Conservation (phyloP, 2,888 invertebrate genomes). For the Cryptocheilus praepositus region DNA sequence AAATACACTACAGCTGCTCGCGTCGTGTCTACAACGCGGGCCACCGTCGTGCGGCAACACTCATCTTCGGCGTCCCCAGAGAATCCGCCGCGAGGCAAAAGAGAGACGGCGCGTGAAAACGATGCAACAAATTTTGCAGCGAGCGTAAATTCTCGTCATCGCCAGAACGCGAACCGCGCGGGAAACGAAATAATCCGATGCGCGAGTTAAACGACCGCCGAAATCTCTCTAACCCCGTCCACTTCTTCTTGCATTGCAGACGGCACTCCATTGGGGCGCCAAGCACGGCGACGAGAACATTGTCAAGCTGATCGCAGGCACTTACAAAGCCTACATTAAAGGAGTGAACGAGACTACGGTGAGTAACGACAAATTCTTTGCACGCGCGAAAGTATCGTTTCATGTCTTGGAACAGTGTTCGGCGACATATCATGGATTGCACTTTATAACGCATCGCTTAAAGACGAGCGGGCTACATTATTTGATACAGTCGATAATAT, state of each 20-base stretch:
- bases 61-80: neutral
- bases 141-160: slow-evolving; percentile 3
- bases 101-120: neutral
- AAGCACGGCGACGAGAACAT: slow-evolving; percentile 95
- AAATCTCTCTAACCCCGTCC: slow-evolving; percentile 19
- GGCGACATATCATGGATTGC: too few relatives aligned
- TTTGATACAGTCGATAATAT: too few relatives aligned
- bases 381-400: neutral
- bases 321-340: slow-evolving; percentile 82
- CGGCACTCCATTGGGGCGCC: slow-evolving; percentile 97
- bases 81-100: too few relatives aligned
- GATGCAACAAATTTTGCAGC: neutral
- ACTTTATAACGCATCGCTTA: too few relatives aligned
- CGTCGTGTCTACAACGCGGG: slow-evolving; percentile 63
- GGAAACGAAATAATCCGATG: slow-evolving; percentile 16
- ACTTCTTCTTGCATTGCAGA: slow-evolving; percentile 79
- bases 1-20: slow-evolving; percentile 71
- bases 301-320: slow-evolving; percentile 94
- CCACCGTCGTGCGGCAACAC: slow-evolving; percentile 33
- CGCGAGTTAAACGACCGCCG: slow-evolving; percentile 27
- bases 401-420: neutral
- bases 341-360: slow-evolving; percentile 91
- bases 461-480: too few relatives aligned
- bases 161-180: slow-evolving; percentile 11
- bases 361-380: slow-evolving; percentile 67